Conservation (phyloP, 2,797 vertebrate genomes). For the Steatocranus sp. region DNA sequence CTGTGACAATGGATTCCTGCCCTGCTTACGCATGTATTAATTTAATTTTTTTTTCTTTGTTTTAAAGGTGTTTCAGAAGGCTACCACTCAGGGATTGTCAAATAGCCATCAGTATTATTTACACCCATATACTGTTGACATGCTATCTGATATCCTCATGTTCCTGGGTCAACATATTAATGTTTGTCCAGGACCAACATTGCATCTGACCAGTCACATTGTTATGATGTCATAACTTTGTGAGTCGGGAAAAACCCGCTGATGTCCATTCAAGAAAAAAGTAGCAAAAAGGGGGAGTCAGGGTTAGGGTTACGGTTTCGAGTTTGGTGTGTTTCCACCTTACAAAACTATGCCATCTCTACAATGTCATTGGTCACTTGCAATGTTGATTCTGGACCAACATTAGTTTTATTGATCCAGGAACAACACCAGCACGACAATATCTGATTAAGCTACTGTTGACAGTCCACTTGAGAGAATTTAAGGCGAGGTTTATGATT, state of each 20-base stretch:
- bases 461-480: background rate
- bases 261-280: background rate
- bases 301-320: background rate
- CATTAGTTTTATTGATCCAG: background rate
- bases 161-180: background rate
- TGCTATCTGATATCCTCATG: background rate
- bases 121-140: background rate
- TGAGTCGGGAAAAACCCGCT: background rate
- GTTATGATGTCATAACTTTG: background rate
- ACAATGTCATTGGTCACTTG: background rate
- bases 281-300: background rate
- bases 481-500: background rate
- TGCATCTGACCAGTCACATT: background rate
- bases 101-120: background rate
- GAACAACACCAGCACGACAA: background rate
- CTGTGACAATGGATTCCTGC: background rate
- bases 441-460: background rate
- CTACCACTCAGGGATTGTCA: background rate
- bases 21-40: background rate
- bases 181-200: background rate
- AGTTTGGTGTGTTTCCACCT: background rate
- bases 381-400: background rate
- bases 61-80: background rate
- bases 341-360: background rate
- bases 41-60: background rate